These are phyloP conservation scores for Dolichotis patagonum DNA, from an alignment of 2,113 vertebrate genomes.

Conservation along the genomic window DNA sequence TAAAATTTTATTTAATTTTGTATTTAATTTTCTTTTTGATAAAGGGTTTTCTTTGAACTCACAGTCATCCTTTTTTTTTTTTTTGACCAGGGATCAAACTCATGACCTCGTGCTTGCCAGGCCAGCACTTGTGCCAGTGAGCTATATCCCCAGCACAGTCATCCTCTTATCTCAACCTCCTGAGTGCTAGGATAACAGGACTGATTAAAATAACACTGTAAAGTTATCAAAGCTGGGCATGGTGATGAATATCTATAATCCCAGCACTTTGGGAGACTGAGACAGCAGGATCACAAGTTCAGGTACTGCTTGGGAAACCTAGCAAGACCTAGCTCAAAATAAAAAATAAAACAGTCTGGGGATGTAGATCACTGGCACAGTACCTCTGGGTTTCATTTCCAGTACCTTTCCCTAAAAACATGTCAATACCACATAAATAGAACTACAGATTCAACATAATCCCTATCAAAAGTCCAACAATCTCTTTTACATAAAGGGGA, in stretches of 20 bases:
- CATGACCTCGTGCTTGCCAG: too few relatives aligned
- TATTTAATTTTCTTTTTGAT: background rate
- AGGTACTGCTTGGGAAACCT: background rate
- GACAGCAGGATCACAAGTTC: background rate
- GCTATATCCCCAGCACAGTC: too few relatives aligned
- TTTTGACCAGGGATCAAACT: too few relatives aligned
- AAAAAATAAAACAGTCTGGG: background rate
- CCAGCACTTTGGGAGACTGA: background rate
- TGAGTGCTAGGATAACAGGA: background rate
- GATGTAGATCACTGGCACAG: background rate
- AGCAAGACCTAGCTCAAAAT: background rate
- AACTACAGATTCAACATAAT: background rate
- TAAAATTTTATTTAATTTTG: background rate
- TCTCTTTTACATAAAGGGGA: slow-evolving; percentile 40
- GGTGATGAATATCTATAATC: background rate
- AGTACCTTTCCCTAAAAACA: background rate
- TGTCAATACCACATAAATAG: background rate
- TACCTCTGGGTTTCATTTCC: background rate
- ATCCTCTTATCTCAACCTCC: background rate
- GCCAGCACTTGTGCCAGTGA: too few relatives aligned
- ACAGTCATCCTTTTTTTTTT: too few relatives aligned
- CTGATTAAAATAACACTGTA: background rate
- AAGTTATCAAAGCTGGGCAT: background rate
- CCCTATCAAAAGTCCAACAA: slow-evolving; percentile 27
- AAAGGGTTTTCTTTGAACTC: background rate